Evolutionary conservation across 2,888 invertebrate species (phyloP).

Genomic region (Pterostichus niger): DNA sequence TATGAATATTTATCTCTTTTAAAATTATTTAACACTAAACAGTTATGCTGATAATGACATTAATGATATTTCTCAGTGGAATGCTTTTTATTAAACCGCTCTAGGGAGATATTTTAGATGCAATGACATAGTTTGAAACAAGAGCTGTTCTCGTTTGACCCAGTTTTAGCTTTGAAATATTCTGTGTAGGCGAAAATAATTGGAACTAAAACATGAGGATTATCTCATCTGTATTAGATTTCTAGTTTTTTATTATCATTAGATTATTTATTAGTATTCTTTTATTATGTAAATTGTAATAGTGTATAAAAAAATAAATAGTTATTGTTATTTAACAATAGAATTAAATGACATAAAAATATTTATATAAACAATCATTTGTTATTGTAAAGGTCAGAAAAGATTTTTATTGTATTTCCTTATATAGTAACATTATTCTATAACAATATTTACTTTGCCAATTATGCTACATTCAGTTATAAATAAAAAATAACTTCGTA

Average conservation of each 20-base stretch:
- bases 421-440: background rate
- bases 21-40: conserved; percentile 13
- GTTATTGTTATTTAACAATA: conserved; percentile 8
- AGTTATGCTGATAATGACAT: conserved; percentile 14
- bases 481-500: conserved; percentile 28
- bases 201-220: conserved; percentile 12
- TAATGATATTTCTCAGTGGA: background rate
- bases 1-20: conserved; percentile 10
- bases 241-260: background rate
- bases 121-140: conserved; percentile 37
- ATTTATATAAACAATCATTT: conserved; percentile 29
- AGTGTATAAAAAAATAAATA: background rate
- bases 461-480: conserved; percentile 16
- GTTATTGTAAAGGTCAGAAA: conserved; percentile 27
- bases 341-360: conserved; percentile 40
- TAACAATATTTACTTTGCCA: conserved; percentile 26
- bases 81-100: conserved; percentile 7
- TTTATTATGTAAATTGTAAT: background rate
- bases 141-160: conserved; percentile 36
- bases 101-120: conserved; percentile 19
- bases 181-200: conserved; percentile 41
- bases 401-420: conserved; percentile 14
- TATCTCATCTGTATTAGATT: conserved; percentile 18
- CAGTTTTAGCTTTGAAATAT: conserved; percentile 1
- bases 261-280: background rate